Conservation (phyloP, 2,888 invertebrate species). For the Lacanobia wlatinum region DNA sequence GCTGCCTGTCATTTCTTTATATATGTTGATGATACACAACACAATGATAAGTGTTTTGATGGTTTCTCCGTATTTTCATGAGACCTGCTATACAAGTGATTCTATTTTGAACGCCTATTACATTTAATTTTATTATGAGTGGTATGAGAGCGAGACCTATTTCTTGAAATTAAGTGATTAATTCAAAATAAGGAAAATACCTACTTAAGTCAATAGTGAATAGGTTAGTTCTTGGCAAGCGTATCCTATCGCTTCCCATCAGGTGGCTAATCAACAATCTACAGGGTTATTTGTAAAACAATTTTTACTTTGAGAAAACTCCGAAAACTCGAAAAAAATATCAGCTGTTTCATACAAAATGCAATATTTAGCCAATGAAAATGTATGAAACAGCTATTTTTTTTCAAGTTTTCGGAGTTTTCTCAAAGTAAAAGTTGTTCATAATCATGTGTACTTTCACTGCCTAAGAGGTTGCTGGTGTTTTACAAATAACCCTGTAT, state of each 20-base stretch:
- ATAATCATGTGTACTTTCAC: too few species aligned
- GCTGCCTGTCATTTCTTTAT: slow-evolving; percentile 23
- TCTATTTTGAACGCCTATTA: slow-evolving; percentile 12
- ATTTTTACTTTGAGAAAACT: too few species aligned
- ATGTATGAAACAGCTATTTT: too few species aligned
- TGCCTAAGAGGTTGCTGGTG: too few species aligned
- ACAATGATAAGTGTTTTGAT: slow-evolving; percentile 37
- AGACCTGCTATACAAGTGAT: slow-evolving; percentile 10
- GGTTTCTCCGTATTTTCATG: slow-evolving; percentile 41
- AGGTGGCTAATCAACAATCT: neutral
- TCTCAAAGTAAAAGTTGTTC: too few species aligned
- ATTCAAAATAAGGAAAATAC: neutral
- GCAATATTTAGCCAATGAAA: too few species aligned
- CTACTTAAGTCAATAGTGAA: neutral
- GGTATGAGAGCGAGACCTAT: neutral
- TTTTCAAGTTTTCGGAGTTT: too few species aligned
- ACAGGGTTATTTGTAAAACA: too few species aligned
- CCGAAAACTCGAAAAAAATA: too few species aligned
- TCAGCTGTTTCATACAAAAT: too few species aligned
- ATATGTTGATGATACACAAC: slow-evolving; percentile 29
- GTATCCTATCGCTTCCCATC: neutral
- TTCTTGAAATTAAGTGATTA: neutral
- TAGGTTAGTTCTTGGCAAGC: neutral
- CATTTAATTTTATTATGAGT: neutral
- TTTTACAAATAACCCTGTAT: too few species aligned